phyloP scores from a whole-genome alignment of 2,888 invertebrate species.

The Dolomedes plantarius region DNA sequence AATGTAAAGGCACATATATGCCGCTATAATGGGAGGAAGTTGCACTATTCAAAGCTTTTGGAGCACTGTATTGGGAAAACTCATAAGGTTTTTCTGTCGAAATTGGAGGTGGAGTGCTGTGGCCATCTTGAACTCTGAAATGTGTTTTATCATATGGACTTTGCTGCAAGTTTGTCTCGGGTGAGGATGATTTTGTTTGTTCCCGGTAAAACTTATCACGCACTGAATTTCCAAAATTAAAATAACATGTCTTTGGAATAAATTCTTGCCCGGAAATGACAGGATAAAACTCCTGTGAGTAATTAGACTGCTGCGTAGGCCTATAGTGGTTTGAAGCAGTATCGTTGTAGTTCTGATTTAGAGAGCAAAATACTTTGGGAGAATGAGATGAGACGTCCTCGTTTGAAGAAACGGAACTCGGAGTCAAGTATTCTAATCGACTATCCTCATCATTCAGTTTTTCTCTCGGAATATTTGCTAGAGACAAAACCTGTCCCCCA shows the following conservation, averaged over 20 bases:
- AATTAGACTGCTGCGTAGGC: background rate
- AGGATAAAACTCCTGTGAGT: background rate
- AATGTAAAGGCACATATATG: slow-evolving; percentile 30
- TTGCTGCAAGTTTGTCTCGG: background rate
- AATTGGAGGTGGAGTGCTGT: background rate
- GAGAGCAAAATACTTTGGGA: background rate
- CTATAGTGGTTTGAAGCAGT: background rate
- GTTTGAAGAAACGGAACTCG: background rate
- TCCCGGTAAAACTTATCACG: background rate
- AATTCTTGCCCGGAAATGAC: slow-evolving; percentile 3
- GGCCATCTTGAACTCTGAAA: background rate
- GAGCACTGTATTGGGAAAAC: slow-evolving; percentile 13
- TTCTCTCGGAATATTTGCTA: background rate
- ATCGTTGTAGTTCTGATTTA: background rate
- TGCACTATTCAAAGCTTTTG: slow-evolving; percentile 18
- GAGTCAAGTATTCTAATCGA: background rate
- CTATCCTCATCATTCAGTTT: background rate
- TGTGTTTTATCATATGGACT: background rate
- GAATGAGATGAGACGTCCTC: background rate
- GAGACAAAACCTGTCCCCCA: slow-evolving; percentile 39
- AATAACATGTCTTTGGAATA: background rate
- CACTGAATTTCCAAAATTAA: background rate
- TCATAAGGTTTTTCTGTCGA: slow-evolving; percentile 10
- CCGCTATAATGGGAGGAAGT: background rate
- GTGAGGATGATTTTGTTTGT: no score